Percentiles rank a stretch among this genome's conserved stretches.
Conservation (phyloP, 2,113 vertebrate species). For the Shinisaurus crocodilurus region DNA sequence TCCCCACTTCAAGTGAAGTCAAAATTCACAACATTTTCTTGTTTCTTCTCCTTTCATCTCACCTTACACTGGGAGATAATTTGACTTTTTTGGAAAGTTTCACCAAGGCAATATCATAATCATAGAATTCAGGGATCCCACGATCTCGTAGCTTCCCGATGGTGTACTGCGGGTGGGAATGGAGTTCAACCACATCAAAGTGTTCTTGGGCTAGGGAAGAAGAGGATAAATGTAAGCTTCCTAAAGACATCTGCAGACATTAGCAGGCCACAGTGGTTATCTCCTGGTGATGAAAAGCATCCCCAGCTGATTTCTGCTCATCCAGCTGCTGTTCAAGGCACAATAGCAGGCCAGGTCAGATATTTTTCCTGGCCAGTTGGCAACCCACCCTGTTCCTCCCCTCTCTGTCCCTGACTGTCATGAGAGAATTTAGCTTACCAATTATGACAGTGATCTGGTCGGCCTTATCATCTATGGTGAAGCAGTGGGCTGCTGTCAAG, state of each 20-base stretch:
- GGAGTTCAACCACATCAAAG: slow-evolving; percentile 26
- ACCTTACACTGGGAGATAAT: slow-evolving; percentile 75
- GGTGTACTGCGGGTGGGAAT: slow-evolving; percentile 78
- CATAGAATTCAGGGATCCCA: slow-evolving; percentile 84
- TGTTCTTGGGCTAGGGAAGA: not conserved
- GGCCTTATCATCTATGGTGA: slow-evolving; percentile 63
- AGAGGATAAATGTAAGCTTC: not conserved
- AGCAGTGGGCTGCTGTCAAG: slow-evolving; percentile 88
- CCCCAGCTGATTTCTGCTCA: not conserved
- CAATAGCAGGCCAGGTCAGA: not conserved
- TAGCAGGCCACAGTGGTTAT: not conserved
- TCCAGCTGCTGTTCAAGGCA: not conserved
- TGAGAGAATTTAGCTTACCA: slow-evolving; percentile 44
- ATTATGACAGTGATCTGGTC: slow-evolving; percentile 57
- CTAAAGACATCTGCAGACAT: not conserved
- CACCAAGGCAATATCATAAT: slow-evolving; percentile 87
- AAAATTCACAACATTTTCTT: not conserved
- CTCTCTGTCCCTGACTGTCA: not conserved
- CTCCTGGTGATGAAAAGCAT: not conserved
- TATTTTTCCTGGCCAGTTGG: not conserved
- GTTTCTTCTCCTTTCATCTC: slow-evolving; percentile 8
- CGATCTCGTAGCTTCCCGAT: slow-evolving; percentile 57
- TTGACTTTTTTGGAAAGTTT: slow-evolving; percentile 67
- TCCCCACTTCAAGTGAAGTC: not conserved
- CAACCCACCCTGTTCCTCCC: not conserved